phyloP scores from a whole-genome alignment of 2,888 invertebrate species.

The Tanytarsus gracilentus region DNA sequence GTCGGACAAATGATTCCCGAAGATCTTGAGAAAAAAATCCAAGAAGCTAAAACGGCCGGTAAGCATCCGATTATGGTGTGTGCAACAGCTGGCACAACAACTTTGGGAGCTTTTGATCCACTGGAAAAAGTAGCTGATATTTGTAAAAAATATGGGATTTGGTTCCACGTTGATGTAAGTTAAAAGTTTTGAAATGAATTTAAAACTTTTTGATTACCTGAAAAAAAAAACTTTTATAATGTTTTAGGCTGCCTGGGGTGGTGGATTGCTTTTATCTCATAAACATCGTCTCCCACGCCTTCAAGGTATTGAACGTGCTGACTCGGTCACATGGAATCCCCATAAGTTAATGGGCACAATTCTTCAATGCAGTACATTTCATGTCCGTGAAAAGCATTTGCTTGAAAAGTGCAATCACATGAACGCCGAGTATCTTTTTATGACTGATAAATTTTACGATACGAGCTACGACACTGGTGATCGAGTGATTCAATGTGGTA shows the following conservation, averaged over 20 bases:
- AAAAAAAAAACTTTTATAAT: background rate
- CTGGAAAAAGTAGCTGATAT: slow-evolving; percentile 9
- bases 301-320: slow-evolving; percentile 49
- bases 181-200: background rate
- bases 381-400: slow-evolving; percentile 94
- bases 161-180: slow-evolving; percentile 23
- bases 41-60: background rate
- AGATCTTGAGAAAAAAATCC: slow-evolving; percentile 1
- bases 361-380: slow-evolving; percentile 94
- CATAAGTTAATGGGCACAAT: slow-evolving; percentile 98
- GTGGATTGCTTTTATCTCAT: background rate
- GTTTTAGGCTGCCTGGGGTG: slow-evolving; percentile 13
- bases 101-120: slow-evolving; percentile 20
- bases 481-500: slow-evolving; percentile 97
- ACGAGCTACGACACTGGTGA: slow-evolving; percentile 95
- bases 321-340: slow-evolving; percentile 99
- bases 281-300: slow-evolving; percentile 2
- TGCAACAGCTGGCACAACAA: slow-evolving; percentile 16
- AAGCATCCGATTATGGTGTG: slow-evolving; percentile 3
- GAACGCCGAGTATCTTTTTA: slow-evolving; percentile 97
- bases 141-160: slow-evolving; percentile 3
- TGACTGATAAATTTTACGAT: slow-evolving; percentile 98
- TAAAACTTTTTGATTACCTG: background rate
- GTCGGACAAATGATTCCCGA: slow-evolving; percentile 8
- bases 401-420: slow-evolving; percentile 88